Evolutionary conservation across 2,113 vertebrate genomes (phyloP), one percentile per base, ranked within the genome.

Genomic region (Suncus etruscus): DNA sequence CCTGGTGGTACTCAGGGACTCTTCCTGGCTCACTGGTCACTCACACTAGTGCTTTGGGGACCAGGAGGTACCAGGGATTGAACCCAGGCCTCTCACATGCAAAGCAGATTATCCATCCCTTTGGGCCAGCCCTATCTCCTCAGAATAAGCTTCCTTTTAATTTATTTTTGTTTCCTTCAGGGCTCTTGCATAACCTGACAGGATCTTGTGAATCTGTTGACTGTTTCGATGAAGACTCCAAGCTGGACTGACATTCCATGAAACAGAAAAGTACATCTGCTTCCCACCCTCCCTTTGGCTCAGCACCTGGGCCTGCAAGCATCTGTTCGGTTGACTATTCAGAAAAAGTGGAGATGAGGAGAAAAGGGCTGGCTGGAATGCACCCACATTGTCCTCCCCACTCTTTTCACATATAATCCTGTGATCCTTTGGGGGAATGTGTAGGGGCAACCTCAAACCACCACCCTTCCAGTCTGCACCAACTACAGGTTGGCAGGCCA

Each of bases 401-500:
- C 51, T 29, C 18, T 82, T 70, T 74, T 86, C 1, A 11, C 29
- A 66, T n/a, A 63, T 70, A 29, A 72, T 20, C 9, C 0, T 0
- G 0, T 20, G 29, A 39, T 39, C 39, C 39, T 39, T 39, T 39
- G 39, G 39, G 39, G 39, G 39, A 5, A 39, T 39, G 39, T 39
- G 39, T 39, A 39, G 39, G 39, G 39, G 39, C 39, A 39, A 39
- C 39, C 39, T 39, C 39, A 5, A 39, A 39, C n/a, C 68, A 50
- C 74, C 70, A 25, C 32, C 11, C 12, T 39, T 15, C 68, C 15
- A 48, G 69, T 39, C 20, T 45, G 32, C 22, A 16, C 74, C 58
- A 58, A 63, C 75, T 1, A 8, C 45, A 68, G 79, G 88, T 51
- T 78, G 70, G 39, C 83, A 94, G 76, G 74, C 93, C 83, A 90